Evolutionary conservation across 1,140 invertebrate species (phyloP).

Genomic region (Pseudomyrmex cubaensis): DNA sequence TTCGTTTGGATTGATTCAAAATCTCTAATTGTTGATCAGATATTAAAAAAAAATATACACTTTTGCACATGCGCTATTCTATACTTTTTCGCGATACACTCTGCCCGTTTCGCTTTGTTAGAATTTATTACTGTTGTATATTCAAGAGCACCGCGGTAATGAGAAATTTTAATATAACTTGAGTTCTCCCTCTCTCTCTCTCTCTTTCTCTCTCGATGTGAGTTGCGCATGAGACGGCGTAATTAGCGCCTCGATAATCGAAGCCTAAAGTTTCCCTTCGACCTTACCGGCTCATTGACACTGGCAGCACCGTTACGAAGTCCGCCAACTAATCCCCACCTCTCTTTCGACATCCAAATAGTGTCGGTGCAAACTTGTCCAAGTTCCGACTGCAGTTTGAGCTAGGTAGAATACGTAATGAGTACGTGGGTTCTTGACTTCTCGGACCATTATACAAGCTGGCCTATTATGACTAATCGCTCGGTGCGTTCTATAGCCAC

Average conservation of each 20-base stretch:
- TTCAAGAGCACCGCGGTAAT: background rate
- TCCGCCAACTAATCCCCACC: conserved; percentile 40
- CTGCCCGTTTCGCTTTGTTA: background rate
- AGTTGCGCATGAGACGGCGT: conserved; percentile 31
- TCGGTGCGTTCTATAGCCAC: conserved; percentile 58
- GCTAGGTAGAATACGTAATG: conserved; percentile 69
- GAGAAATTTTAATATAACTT: conserved; percentile 38
- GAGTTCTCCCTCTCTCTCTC: background rate
- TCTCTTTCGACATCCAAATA: conserved; percentile 64
- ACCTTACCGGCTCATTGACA: conserved; percentile 67
- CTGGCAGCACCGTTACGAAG: conserved; percentile 57
- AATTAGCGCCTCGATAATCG: conserved; percentile 68
- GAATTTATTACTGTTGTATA: background rate
- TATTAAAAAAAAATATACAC: background rate
- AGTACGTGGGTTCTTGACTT: conserved; percentile 70
- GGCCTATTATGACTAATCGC: conserved; percentile 71
- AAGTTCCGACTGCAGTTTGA: conserved; percentile 65
- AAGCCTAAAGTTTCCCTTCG: conserved; percentile 62
- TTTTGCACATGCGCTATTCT: too few species aligned
- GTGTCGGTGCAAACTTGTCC: conserved; percentile 68
- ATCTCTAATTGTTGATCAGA: conserved; percentile 1
- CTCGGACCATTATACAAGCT: conserved; percentile 56
- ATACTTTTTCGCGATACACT: background rate
- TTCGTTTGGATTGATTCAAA: conserved; percentile 10
- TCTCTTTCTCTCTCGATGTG: too few species aligned